Evolutionary conservation across 2,797 vertebrate species (phyloP).

Genomic region (Cyclura pinguis): DNA sequence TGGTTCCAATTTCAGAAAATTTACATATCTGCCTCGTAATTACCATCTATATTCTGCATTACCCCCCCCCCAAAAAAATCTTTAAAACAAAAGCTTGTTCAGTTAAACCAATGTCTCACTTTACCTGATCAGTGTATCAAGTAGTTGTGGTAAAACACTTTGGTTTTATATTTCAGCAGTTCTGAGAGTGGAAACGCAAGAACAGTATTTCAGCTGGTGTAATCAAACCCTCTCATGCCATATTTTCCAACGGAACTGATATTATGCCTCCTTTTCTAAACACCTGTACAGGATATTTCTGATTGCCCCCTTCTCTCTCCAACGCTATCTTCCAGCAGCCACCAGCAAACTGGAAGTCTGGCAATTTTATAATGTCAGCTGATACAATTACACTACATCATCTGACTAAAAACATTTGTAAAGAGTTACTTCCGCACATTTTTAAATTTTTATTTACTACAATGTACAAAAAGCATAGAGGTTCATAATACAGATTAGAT

Average conservation of each 20-base stretch:
- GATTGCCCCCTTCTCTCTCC: neutral
- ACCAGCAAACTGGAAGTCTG: neutral
- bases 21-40: no score
- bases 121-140: neutral
- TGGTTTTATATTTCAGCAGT: neutral
- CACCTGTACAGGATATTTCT: neutral
- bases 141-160: neutral
- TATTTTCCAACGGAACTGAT: neutral
- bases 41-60: neutral
- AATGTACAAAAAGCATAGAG: neutral
- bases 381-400: neutral
- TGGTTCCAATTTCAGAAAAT: no score
- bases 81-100: neutral
- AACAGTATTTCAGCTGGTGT: neutral
- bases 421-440: neutral
- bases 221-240: neutral
- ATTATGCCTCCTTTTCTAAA: neutral
- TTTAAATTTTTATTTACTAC: neutral
- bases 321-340: neutral
- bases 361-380: neutral
- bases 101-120: neutral
- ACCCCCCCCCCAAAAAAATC: neutral
- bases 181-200: neutral
- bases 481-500: neutral
- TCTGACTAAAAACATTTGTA: neutral